Conservation (phyloP, 2,113 vertebrate genomes). For the Patagioenas fasciata region DNA sequence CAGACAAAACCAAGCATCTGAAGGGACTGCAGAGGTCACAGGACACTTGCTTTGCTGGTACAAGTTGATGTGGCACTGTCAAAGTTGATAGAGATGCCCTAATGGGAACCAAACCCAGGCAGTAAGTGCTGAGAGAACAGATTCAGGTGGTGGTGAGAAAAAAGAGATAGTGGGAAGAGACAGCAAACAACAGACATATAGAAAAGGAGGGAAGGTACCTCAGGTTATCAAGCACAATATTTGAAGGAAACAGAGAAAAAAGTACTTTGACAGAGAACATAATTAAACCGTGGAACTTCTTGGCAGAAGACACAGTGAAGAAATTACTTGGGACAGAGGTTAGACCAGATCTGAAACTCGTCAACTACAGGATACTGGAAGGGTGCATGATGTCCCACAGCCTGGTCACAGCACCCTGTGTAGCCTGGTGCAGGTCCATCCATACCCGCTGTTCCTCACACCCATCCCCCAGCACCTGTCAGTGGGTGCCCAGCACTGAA, state of each 20-base stretch:
- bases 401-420: not conserved
- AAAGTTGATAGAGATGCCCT: not conserved
- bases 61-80: not conserved
- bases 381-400: not conserved
- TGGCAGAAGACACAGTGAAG: not conserved
- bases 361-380: not conserved
- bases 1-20: not conserved
- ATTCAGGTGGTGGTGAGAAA: not conserved
- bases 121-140: not conserved
- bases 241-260: not conserved
- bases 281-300: not conserved
- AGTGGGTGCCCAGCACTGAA: accelerated
- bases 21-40: not conserved
- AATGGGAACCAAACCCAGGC: accelerated
- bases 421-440: not conserved
- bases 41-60: not conserved
- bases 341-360: not conserved
- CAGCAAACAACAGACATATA: not conserved
- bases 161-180: not conserved
- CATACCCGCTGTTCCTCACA: not conserved
- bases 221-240: not conserved
- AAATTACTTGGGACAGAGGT: not conserved
- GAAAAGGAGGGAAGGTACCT: not conserved
- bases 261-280: not conserved
- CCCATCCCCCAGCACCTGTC: not conserved